Evolutionary conservation across 2,888 invertebrate genomes (phyloP), one percentile per base, ranked within the genome.

Genomic region (Drosophila kambysellisi): DNA sequence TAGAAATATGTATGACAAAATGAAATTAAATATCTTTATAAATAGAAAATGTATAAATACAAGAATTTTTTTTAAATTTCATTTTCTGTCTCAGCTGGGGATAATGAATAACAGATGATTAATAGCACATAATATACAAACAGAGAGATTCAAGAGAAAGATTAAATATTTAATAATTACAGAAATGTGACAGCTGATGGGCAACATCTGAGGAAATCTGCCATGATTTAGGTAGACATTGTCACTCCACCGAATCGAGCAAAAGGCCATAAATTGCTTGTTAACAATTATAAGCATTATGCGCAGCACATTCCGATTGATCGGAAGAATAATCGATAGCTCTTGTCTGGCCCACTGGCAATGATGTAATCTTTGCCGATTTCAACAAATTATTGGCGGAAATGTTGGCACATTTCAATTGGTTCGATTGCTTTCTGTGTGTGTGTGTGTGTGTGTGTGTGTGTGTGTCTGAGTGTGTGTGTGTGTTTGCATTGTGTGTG

Each of bases 311-410:
- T 43, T 58, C 43, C 39, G 39, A 72, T 74, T 80, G 64, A 32
- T 30, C 41, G n/a, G 30, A 12, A 8, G n/a, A 37, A 67, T 59
- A 68, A 78, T 78, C 74, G 62, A 80, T 78, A 67, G 53, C 58
- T 32, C 48, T 66, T 68, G 50, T 65, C 56, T 53, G 53, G 61
- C 57, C 65, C 56, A 33, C 32, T 56, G 33, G 30, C 59, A 32
- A 30, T 68, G 72, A 75, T 75, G 72, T 79, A 70, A 73, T 82
- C 72, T 64, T 41, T 67, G 81, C 41, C 83, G 79, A 74, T 71
- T 76, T 70, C 58, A 76, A 75, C 78, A 87, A 78, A 84, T 84
- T 70, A 80, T 73, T 80, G 54, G 66, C 78, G 75, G 82, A 84
- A 77, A 79, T 88, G 74, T 73, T 70, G 56, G 56, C 75, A 74